Evolutionary conservation across 2,113 vertebrate genomes (phyloP), one percentile per base, ranked within the genome.

Genomic region (Tragelaphus imberbis): DNA sequence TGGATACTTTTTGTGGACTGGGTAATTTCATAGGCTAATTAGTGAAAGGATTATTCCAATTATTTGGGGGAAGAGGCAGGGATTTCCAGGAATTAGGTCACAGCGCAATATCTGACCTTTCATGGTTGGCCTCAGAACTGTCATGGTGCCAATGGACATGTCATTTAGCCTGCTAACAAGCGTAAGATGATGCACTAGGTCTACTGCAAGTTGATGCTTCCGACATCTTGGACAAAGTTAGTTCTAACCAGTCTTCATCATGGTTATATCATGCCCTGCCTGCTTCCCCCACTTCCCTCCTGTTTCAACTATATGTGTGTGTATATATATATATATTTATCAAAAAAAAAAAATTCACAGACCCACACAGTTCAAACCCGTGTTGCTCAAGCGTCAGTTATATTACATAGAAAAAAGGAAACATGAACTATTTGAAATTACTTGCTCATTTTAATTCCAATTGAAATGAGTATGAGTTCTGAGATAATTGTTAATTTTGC

Each of bases 381-480:
- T 56, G 53, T 36, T 84, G 53, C 53, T 56, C 21, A 84, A 84
- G 81, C 21, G 12, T 84, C 51, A 56, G 21, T 21, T 56, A 4
- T 65, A 86, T 81, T 53, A 58, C 9, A 44, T 55, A 49, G 79
- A 63, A 97, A 95, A 86, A 21, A 86, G 11, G n/a, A 79, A 58
- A 80, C 19, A 56, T 59, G n/a, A 95, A 68, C 11, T 47, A 11
- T 89, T 71, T 68, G 56, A 71, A 94, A 86, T 63, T 53, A 55
- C 58, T 63, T 94, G 36, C 16, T 68, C n/a, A 89, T 82, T 87
- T 90, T 90, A 36, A 77, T 79, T 58, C n/a, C 10, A 68, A 59
- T 81, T 8, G 44, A 65, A 92, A 89, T 59, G 40, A 94, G 75
- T 77, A 12, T 33, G 7, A 63, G 5, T 56, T 84, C 53, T 91